These are phyloP conservation scores for Anguilla marmorata DNA, from an alignment of 2,797 vertebrate genomes.

Conservation along the genomic window DNA sequence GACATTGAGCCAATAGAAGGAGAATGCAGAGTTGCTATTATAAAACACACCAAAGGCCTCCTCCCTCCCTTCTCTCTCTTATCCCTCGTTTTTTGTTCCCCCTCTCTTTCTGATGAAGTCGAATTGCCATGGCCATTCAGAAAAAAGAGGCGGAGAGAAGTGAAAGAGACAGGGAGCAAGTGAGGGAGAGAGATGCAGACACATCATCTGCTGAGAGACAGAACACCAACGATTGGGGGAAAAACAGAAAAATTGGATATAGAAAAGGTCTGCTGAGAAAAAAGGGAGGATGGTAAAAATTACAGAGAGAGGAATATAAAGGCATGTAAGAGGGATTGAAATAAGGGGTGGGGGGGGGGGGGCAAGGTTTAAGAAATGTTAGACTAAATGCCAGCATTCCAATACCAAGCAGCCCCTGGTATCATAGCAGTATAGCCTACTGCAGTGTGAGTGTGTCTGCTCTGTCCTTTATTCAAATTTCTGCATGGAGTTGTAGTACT, in stretches of 20 bases:
- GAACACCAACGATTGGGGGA: background rate
- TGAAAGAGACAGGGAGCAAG: background rate
- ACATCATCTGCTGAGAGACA: background rate
- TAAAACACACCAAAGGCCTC: background rate
- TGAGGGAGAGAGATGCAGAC: background rate
- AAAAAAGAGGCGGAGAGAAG: background rate
- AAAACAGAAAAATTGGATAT: background rate
- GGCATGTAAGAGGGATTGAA: background rate
- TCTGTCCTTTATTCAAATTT: background rate
- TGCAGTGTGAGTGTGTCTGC: background rate
- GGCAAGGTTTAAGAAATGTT: background rate
- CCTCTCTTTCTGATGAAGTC: background rate
- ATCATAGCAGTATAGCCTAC: background rate
- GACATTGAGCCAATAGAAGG: background rate
- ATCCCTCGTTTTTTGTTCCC: background rate
- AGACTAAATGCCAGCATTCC: constrained; percentile 1
- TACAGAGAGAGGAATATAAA: background rate
- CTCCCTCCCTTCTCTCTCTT: background rate
- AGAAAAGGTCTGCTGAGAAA: background rate
- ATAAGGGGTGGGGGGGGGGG: background rate
- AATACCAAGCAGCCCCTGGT: background rate
- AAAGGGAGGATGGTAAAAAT: background rate
- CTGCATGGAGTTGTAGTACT: background rate
- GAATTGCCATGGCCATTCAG: background rate
- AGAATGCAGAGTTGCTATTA: background rate